Evolutionary conservation across 2,113 vertebrate genomes (phyloP), one percentile per base, ranked within the genome.

Genomic region (Zapus hudsonius): DNA sequence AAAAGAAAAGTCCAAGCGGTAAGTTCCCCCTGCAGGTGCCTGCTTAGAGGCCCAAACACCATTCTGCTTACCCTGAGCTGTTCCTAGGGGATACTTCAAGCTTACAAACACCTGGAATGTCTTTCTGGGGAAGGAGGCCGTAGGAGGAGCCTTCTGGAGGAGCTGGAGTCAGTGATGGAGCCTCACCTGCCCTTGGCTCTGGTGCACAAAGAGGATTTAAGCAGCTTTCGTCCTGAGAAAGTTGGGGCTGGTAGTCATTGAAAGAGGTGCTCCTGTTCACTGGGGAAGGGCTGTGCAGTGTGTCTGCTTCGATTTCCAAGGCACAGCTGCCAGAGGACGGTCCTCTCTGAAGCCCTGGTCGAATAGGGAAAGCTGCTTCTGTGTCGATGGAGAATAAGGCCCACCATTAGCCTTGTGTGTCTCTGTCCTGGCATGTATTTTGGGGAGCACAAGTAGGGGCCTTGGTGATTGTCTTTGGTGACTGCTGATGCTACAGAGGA

Each of bases 221-320:
- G 63, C 36, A 1, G 67, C 40, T 63, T 22, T 22, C 23, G 0
- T 81, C 84, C 63, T 29, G 38, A 57, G 64, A 87, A 89, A 61
- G 40, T 7, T 57, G 40, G 72, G 63, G 25, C 22, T 59, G 90
- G 81, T 44, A 73, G 81, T 47, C 76, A 13, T 13, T 3, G 90
- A 73, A 55, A 22, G 64, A 57, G 44, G 64, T 73, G 90, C 76
- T 44, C 72, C 25, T 42, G 67, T 73, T 27, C 31, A n/a, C 61
- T 1, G 23, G 78, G 1, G 5, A 7, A 19, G 66, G 23, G 42
- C 42, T 29, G 42, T 47, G 29, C 70, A 17, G 0, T 0, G 0
- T 4, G 6, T 20, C 44, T 36, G 92, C 73, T 94, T 88, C 84
- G 87, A 3, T 22, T 36, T 33, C n/a, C 55, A 29, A 63, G 64